Evolutionary conservation across 2,888 invertebrate species (phyloP), one percentile per base, ranked within the genome.

Genomic region (Caenorhabditis auriculariae): DNA sequence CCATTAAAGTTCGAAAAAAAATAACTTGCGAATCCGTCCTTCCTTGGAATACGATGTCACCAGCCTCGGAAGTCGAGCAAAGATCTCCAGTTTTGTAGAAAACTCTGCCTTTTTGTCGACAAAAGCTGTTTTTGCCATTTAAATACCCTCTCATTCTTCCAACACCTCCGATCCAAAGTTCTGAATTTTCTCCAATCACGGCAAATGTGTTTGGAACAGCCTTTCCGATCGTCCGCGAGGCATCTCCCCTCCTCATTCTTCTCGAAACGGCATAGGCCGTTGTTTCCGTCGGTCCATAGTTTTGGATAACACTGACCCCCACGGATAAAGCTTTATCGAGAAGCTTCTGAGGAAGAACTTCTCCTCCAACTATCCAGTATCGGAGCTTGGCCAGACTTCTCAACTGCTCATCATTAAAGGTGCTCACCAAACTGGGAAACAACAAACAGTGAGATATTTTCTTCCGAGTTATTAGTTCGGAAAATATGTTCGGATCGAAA

Each of bases 241-340:
- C 27, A 53, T 78, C 75, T 2, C 60, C 55, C 6, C 24, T 38
- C 23, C 35, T 61, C 74, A 78, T 76, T 9, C 46, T 38, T 39
- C 58, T 52, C 0, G 60, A 32, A 38, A 78, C 32, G n/a, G 60
- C 58, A 41, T 72, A 78, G 3, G 73, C 67, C 5, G 78, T 78
- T 12, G 75, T 75, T 45, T 78, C 78, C 0, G 78, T 78, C 0
- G 78, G 78, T 12, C 78, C 78, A 46, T 78, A 78, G 43, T 76
- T 77, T 44, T 78, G 78, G 23, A 76, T 57, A 15, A 75, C 51
- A 32, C 49, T 54, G 24, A 71, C 51, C 3, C 67, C 71, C 4
- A 28, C 23, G 1, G 26, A 24, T 2, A 72, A 27, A 0, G 64
- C 67, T 7, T 54, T 39, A 17, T 67, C 53, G 17, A 78, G 44